These are phyloP conservation scores for Hyppa rectilinea DNA, from an alignment of 2,888 invertebrate genomes.

Conservation along the genomic window DNA sequence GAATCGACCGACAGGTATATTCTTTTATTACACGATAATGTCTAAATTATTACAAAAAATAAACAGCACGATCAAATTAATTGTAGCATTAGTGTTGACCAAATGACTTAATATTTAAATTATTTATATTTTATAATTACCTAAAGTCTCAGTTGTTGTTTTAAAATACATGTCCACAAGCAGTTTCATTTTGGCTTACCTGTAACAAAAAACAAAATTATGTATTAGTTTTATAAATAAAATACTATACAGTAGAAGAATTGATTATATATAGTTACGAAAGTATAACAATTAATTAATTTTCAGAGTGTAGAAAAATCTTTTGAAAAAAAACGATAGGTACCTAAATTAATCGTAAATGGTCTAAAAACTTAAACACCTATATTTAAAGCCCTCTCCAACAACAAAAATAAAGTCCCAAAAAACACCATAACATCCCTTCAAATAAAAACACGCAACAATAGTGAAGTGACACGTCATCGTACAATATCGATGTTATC, in stretches of 20 bases:
- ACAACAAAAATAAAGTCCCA: background rate
- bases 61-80: background rate
- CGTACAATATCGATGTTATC: slow-evolving; percentile 57
- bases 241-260: no score
- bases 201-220: slow-evolving; percentile 30
- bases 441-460: slow-evolving; percentile 39
- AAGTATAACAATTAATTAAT: background rate
- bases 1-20: no score
- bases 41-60: background rate
- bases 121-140: slow-evolving; percentile 4
- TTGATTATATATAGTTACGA: no score
- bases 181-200: slow-evolving; percentile 20
- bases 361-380: background rate
- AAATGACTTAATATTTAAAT: background rate
- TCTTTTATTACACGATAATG: background rate
- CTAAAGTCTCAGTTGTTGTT: background rate
- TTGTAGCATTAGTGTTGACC: background rate
- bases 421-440: background rate
- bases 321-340: background rate
- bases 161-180: background rate
- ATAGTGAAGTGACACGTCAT: slow-evolving; percentile 62
- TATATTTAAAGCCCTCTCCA: background rate
- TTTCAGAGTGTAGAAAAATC: background rate
- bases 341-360: background rate
- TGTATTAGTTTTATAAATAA: no score